Conservation (phyloP, 2,888 invertebrate species). For the Lymantria monacha region DNA sequence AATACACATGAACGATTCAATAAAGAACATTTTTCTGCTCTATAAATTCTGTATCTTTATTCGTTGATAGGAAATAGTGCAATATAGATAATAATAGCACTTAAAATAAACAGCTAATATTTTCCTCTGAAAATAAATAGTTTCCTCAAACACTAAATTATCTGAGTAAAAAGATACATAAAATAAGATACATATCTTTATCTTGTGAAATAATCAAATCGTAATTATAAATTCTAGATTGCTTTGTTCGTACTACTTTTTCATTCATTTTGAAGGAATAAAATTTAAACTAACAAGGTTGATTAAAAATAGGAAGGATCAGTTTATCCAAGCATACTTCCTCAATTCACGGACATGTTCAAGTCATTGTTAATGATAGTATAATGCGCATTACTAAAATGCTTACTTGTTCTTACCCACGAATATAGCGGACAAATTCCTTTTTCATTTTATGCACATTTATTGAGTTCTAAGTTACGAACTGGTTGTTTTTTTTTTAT, state of each 20-base stretch:
- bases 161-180: too few relatives aligned
- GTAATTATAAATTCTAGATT: not conserved
- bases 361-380: not conserved
- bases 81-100: too few relatives aligned
- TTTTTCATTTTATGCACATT: not conserved
- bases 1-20: constrained; percentile 3
- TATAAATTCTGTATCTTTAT: constrained; percentile 2
- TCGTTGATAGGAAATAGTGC: not conserved
- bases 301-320: not conserved
- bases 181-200: too few relatives aligned
- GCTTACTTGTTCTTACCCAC: not conserved
- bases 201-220: too few relatives aligned
- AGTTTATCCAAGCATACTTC: not conserved
- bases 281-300: not conserved
- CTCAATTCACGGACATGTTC: not conserved
- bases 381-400: not conserved
- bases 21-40: constrained; percentile 3
- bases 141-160: too few relatives aligned
- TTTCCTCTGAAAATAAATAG: too few relatives aligned
- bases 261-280: not conserved
- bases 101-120: not conserved
- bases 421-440: not conserved
- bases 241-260: not conserved
- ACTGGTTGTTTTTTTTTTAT: too few relatives aligned
- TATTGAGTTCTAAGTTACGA: too few relatives aligned